Conservation (phyloP, 2,797 vertebrate species). For the Lepilemur ruficaudatus region DNA sequence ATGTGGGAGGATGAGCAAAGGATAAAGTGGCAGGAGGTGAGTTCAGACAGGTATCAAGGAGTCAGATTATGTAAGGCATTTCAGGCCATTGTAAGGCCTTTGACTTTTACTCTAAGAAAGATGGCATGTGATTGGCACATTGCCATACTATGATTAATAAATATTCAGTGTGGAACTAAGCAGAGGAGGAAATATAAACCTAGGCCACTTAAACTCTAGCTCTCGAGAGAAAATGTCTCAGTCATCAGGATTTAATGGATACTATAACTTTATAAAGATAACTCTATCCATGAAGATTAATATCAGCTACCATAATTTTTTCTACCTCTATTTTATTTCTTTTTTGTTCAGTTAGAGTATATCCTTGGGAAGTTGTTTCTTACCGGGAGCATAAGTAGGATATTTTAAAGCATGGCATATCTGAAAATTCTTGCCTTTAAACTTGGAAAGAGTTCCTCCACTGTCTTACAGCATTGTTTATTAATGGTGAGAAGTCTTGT, state of each 20-base stretch:
- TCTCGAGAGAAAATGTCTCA: not conserved
- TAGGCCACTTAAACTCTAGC: not conserved
- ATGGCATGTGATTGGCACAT: not conserved
- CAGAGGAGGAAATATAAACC: not conserved
- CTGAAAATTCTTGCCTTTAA: not conserved
- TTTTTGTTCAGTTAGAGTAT: not conserved
- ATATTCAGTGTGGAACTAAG: not conserved
- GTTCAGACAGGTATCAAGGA: not conserved
- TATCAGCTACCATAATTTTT: not conserved
- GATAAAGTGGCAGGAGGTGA: not conserved
- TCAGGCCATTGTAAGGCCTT: not conserved
- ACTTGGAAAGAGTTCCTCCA: not conserved
- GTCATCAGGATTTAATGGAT: not conserved
- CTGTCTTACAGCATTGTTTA: not conserved
- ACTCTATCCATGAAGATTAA: not conserved
- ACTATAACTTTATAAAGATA: not conserved
- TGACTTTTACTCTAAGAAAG: not conserved
- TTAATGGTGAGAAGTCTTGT: not conserved
- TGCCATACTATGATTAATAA: not conserved
- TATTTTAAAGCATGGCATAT: not conserved
- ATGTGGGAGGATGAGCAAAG: not conserved
- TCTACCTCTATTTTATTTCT: not conserved
- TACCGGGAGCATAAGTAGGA: not conserved
- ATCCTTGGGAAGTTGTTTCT: not conserved
- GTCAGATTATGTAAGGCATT: not conserved